These are phyloP conservation scores for Cephus spinipes DNA, from an alignment of 2,888 invertebrate genomes.

Conservation along the genomic window DNA sequence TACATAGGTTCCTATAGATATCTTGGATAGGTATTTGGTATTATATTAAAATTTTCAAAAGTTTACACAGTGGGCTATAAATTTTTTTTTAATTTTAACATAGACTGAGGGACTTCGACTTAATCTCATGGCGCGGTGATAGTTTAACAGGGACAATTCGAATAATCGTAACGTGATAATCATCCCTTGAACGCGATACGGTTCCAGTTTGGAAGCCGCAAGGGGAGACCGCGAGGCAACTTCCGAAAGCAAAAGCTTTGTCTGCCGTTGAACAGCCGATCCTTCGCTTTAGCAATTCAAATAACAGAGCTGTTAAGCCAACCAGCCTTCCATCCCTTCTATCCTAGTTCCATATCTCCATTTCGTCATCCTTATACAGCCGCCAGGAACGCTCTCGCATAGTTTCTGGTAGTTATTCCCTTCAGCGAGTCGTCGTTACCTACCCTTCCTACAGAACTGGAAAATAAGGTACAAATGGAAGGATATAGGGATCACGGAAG, in stretches of 20 bases:
- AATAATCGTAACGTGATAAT: not conserved
- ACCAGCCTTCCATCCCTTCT: not conserved
- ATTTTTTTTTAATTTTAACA: not conserved
- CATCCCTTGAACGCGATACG: not conserved
- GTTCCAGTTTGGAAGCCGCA: not conserved
- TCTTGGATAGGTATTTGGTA: not conserved
- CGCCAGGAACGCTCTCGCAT: not conserved
- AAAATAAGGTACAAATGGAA: not conserved
- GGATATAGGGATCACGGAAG: not conserved
- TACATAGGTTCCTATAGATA: not conserved
- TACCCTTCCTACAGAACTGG: not conserved
- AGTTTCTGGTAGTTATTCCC: not conserved
- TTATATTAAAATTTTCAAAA: not conserved
- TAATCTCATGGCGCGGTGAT: not conserved
- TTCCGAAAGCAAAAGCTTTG: not conserved
- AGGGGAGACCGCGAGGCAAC: not conserved
- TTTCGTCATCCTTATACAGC: not conserved
- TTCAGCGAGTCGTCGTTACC: not conserved
- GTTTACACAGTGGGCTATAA: too few relatives aligned
- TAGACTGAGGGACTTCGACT: not conserved
- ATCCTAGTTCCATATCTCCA: not conserved
- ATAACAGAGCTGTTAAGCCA: not conserved
- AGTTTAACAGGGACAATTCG: not conserved
- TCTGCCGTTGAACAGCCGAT: not conserved
- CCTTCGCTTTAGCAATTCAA: conserved; percentile 3